Conservation (phyloP, 2,888 invertebrate genomes). For the Empis stercorea region DNA sequence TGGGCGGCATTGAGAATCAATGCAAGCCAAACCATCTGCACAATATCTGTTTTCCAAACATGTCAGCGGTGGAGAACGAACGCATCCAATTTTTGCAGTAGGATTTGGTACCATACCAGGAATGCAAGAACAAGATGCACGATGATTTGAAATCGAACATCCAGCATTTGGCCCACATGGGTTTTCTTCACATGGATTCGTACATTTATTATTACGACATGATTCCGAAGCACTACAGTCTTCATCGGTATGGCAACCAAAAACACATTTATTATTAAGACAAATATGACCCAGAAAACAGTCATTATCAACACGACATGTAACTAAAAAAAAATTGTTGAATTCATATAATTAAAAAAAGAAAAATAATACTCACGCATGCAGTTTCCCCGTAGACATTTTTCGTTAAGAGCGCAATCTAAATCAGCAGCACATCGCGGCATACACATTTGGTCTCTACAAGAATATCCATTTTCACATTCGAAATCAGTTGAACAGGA, state of each 20-base stretch:
- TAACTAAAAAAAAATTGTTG: slow-evolving; percentile 39
- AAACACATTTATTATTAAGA: slow-evolving; percentile 69
- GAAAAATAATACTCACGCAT: slow-evolving; percentile 45
- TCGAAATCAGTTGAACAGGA: slow-evolving; percentile 58
- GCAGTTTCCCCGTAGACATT: slow-evolving; percentile 70
- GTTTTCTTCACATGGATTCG: slow-evolving; percentile 60
- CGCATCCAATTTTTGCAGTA: slow-evolving; percentile 76
- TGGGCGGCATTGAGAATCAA: slow-evolving; percentile 59
- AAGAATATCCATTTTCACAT: slow-evolving; percentile 58
- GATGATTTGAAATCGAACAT: slow-evolving; percentile 66
- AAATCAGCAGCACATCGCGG: slow-evolving; percentile 63
- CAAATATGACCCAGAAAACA: slow-evolving; percentile 88
- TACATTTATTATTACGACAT: slow-evolving; percentile 66
- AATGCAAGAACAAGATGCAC: slow-evolving; percentile 69
- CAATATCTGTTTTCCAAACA: slow-evolving; percentile 71
- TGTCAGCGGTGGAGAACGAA: slow-evolving; percentile 61
- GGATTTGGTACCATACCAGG: slow-evolving; percentile 74
- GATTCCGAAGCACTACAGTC: slow-evolving; percentile 78
- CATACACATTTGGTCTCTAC: slow-evolving; percentile 70
- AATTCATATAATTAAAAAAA: too few species aligned
- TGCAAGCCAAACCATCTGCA: slow-evolving; percentile 54
- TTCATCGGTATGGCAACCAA: slow-evolving; percentile 74
- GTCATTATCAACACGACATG: slow-evolving; percentile 82
- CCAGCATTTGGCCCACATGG: slow-evolving; percentile 78
- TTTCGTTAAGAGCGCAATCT: slow-evolving; percentile 80